Evolutionary conservation across 2,888 invertebrate genomes (phyloP), one percentile per base, ranked within the genome.

Genomic region (Augochlorella aurata): DNA sequence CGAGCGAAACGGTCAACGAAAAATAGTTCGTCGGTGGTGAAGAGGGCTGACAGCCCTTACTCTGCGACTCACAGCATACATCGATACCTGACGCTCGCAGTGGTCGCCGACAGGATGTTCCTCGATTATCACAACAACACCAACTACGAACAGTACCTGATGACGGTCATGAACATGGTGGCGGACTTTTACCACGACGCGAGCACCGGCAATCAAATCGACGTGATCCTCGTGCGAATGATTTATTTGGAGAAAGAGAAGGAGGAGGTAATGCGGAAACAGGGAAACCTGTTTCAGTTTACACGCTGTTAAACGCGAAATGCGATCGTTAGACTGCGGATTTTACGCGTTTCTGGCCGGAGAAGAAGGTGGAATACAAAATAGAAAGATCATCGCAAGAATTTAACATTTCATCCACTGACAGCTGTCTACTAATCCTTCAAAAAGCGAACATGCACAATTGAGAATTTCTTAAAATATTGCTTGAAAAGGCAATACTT

Each of bases 141-240:
- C 88, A 97, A 97, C 91, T 95, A 97, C 88, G 96, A 97, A 92
- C 97, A 96, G 18, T 98, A 98, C 93, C 95, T 98, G 61, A 94
- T 98, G 68, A 98, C 98, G 65, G 96, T 98, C 81, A 97, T 98
- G 97, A 98, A 98, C 92, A 98, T 98, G 97, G 98, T 95, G 94
- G 96, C 97, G 3, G 96, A 96, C 14, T 94, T 96, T 63, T 97
- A 97, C 93, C 96, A 97, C 94, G 97, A 97, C 90, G 97, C 97
- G 14, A 97, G 96, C 74, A 97, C 97, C 85, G 98, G 98, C 65
- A 98, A 98, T 94, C 97, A 97, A 91, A 96, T 98, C 87, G 97
- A 98, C 93, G 96, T 98, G 73, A 96, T 97, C 18, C 96, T 98
- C 50, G 98, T 98, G 3, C 96, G 97, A 90, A 96, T 98, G 73